Conservation (phyloP, 1,140 invertebrate species). For the Brachionus plicatilis region DNA sequence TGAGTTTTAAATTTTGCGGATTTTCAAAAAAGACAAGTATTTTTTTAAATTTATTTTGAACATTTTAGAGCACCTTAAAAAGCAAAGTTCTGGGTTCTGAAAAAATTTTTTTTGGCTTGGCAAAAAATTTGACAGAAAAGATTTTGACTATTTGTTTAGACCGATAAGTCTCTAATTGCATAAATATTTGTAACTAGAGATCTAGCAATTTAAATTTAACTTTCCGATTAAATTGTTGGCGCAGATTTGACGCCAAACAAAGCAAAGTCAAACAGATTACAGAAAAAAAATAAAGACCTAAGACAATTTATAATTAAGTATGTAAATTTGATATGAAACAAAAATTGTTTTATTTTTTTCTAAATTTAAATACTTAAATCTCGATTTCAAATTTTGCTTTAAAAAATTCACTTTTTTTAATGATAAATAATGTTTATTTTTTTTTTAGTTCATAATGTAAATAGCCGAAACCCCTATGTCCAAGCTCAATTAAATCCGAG, state of each 20-base stretch:
- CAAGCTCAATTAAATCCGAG: conserved; percentile 11
- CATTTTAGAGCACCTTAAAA: too few species aligned
- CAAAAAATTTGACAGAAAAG: not conserved
- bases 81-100: too few species aligned
- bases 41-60: too few species aligned
- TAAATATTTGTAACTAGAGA: not conserved
- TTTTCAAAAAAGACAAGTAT: too few species aligned
- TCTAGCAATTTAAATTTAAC: not conserved
- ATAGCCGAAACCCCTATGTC: not conserved
- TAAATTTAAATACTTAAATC: not conserved
- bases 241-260: not conserved
- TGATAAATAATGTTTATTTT: not conserved
- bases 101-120: too few species aligned
- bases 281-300: not conserved
- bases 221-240: not conserved
- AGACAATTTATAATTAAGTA: conserved; percentile 13
- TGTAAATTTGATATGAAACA: not conserved
- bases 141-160: not conserved
- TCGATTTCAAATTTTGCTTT: not conserved
- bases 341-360: not conserved
- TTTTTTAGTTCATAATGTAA: conserved; percentile 13
- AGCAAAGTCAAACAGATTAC: conserved; percentile 11
- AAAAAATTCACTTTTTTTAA: not conserved
- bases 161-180: not conserved
- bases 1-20: not conserved